phyloP scores from a whole-genome alignment of 2,113 vertebrate species.

The human region DNA sequence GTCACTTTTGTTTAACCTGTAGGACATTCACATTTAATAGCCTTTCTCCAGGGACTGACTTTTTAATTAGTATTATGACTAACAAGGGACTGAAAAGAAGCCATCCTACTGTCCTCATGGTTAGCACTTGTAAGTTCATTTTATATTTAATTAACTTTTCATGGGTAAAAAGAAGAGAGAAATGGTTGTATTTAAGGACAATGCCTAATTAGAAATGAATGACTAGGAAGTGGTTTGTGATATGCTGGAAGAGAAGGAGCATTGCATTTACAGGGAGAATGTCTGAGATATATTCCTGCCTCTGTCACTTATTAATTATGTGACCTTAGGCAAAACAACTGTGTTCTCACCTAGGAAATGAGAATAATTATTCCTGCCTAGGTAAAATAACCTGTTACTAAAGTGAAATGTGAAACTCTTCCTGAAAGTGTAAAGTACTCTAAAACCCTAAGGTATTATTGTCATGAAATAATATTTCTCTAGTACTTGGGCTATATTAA shows the following conservation, averaged over 20 bases:
- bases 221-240: not conserved
- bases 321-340: slow-evolving; percentile 6
- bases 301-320: not conserved
- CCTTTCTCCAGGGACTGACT: slow-evolving; percentile 86
- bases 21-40: slow-evolving; percentile 82
- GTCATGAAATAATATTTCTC: not conserved
- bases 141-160: slow-evolving; percentile 64
- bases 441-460: not conserved
- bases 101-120: slow-evolving; percentile 74
- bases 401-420: slow-evolving; percentile 17
- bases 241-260: not conserved
- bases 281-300: not conserved
- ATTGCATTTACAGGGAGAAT: not conserved
- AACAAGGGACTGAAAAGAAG: slow-evolving; percentile 86
- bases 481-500: not conserved
- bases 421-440: not conserved
- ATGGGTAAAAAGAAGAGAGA: not conserved
- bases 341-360: not conserved
- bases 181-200: slow-evolving; percentile 9
- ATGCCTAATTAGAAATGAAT: slow-evolving; percentile 13
- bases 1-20: slow-evolving; percentile 53
- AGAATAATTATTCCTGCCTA: not conserved
- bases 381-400: not conserved
- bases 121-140: slow-evolving; percentile 85
- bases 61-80: slow-evolving; percentile 84